Evolutionary conservation across 2,888 invertebrate species (phyloP).

Genomic region (Rhagonycha fulva): DNA sequence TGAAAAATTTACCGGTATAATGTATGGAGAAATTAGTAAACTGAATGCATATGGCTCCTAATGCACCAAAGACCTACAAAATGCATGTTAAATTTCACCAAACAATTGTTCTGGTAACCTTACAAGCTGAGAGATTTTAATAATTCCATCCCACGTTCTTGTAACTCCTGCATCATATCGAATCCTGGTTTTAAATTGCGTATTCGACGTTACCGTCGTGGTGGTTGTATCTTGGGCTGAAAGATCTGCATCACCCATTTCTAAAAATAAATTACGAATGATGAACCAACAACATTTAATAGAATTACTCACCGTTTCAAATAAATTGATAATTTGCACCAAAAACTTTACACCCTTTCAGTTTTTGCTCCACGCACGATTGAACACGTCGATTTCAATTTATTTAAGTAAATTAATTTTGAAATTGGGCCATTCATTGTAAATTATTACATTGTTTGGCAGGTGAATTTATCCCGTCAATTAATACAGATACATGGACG

Average conservation of each 20-base stretch:
- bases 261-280: neutral
- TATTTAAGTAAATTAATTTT: neutral
- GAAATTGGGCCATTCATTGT: neutral
- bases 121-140: constrained; percentile 79
- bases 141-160: constrained; percentile 72
- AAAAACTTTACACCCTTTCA: neutral
- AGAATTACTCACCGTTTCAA: neutral
- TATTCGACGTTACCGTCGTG: constrained; percentile 68
- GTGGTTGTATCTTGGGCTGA: constrained; percentile 78
- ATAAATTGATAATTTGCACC: neutral
- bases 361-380: neutral
- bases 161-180: constrained; percentile 76
- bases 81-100: constrained; percentile 34
- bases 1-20: constrained; percentile 73
- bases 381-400: neutral
- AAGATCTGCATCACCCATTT: constrained; percentile 66
- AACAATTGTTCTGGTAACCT: constrained; percentile 51
- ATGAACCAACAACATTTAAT: neutral
- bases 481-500: neutral
- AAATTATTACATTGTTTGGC: neutral
- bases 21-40: constrained; percentile 52
- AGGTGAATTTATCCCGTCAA: neutral
- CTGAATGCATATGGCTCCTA: constrained; percentile 83
- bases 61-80: constrained; percentile 66
- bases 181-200: constrained; percentile 73